These are phyloP conservation scores for Vanessa atalanta DNA, from an alignment of 1,140 invertebrate species.

Conservation along the genomic window DNA sequence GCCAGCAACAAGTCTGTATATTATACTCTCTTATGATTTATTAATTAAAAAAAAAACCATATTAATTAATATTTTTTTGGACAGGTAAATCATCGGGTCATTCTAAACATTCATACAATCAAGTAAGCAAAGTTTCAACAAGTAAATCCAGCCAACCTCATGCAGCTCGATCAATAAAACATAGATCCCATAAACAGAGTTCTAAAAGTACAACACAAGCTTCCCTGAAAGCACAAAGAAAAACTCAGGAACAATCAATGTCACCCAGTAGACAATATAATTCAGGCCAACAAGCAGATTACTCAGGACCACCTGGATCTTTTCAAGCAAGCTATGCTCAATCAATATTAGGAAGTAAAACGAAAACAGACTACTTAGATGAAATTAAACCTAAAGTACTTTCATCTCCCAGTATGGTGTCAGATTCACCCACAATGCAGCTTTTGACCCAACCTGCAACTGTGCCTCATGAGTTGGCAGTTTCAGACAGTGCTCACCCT, in stretches of 20 bases:
- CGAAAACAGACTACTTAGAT: slow-evolving; percentile 63
- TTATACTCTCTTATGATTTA: slow-evolving; percentile 16
- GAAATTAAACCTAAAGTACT: slow-evolving; percentile 69
- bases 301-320: slow-evolving; percentile 61
- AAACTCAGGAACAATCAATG: slow-evolving; percentile 55
- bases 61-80: slow-evolving; percentile 24
- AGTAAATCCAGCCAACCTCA: slow-evolving; percentile 70
- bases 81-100: slow-evolving; percentile 74
- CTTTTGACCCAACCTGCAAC: slow-evolving; percentile 68
- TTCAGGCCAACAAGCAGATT: slow-evolving; percentile 57
- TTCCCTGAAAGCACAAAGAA: slow-evolving; percentile 56
- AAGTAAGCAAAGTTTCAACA: slow-evolving; percentile 78
- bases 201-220: slow-evolving; percentile 45
- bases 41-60: neutral
- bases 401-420: slow-evolving; percentile 60
- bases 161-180: slow-evolving; percentile 51
- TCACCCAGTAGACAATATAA: slow-evolving; percentile 65
- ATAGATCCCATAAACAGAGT: slow-evolving; percentile 55
- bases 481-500: slow-evolving; percentile 59
- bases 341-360: slow-evolving; percentile 66
- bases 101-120: slow-evolving; percentile 78
- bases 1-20: slow-evolving; percentile 65
- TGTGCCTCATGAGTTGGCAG: slow-evolving; percentile 61
- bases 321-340: slow-evolving; percentile 78
- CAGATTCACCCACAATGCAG: slow-evolving; percentile 72